These are phyloP conservation scores for Herminia tarsipennalis DNA, from an alignment of 2,888 invertebrate species.

Conservation along the genomic window DNA sequence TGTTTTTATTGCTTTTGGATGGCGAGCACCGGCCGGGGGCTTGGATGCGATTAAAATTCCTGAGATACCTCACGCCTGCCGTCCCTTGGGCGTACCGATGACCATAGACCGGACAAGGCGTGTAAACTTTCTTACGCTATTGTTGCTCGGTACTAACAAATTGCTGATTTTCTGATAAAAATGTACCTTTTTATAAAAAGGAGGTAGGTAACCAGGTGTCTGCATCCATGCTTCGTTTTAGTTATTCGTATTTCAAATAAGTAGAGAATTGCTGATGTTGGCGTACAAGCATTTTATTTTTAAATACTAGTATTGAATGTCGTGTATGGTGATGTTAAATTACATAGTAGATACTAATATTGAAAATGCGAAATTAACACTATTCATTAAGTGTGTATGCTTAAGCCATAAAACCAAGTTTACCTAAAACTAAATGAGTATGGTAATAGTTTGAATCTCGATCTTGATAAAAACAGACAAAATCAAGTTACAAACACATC, in stretches of 20 bases:
- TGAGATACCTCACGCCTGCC: conserved; percentile 79
- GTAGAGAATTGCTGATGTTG: too few species aligned
- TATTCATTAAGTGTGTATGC: too few species aligned
- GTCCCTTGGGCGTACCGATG: conserved; percentile 59
- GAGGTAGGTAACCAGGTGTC: conserved; percentile 36
- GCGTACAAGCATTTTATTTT: too few species aligned
- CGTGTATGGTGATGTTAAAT: too few species aligned
- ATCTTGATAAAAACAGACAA: too few species aligned
- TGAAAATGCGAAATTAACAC: too few species aligned
- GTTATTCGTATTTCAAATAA: conserved; percentile 19
- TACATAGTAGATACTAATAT: too few species aligned
- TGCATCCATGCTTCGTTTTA: conserved; percentile 18
- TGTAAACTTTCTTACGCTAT: conserved; percentile 44
- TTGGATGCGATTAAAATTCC: conserved; percentile 84
- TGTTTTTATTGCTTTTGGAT: conserved; percentile 69
- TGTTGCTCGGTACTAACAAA: conserved; percentile 51
- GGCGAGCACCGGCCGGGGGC: conserved; percentile 64
- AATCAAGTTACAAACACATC: too few species aligned
- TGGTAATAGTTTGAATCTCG: too few species aligned
- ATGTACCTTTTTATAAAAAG: conserved; percentile 41
- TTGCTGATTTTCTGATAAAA: conserved; percentile 52
- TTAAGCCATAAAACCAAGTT: too few species aligned
- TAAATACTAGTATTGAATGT: too few species aligned
- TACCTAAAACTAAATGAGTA: too few species aligned
- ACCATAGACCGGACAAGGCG: conserved; percentile 58